Conservation (phyloP, 2,888 invertebrate genomes). For the Ornithoptera alexandrae region DNA sequence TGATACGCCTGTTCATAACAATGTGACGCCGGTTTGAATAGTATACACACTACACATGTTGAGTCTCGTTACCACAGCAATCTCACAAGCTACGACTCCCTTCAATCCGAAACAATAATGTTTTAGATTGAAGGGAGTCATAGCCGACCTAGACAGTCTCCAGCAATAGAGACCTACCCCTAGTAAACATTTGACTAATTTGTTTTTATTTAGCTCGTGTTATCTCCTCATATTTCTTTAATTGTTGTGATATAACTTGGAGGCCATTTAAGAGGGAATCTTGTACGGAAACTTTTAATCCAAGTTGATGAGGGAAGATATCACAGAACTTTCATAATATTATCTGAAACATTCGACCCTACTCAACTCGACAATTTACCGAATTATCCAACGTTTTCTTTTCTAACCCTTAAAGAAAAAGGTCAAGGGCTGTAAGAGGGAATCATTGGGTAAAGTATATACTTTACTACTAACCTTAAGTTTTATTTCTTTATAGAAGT, state of each 20-base stretch:
- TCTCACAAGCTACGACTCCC: too few species aligned
- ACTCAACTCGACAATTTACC: slow-evolving; percentile 8
- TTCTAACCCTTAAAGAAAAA: neutral
- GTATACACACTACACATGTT: too few species aligned
- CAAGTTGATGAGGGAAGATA: neutral
- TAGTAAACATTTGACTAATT: too few species aligned
- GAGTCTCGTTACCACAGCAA: too few species aligned
- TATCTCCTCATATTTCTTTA: neutral
- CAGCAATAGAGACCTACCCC: too few species aligned
- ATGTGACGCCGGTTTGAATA: too few species aligned
- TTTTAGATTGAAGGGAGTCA: too few species aligned
- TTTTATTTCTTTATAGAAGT: too few species aligned
- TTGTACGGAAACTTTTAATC: neutral
- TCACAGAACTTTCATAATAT: slow-evolving; percentile 2
- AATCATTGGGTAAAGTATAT: neutral
- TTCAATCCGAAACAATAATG: too few species aligned
- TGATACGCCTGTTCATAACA: too few species aligned
- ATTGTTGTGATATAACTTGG: neutral
- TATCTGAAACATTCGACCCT: neutral
- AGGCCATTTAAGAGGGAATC: neutral
- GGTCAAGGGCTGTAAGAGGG: neutral
- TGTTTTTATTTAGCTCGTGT: too few species aligned
- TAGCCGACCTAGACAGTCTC: too few species aligned
- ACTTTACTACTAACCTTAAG: neutral
- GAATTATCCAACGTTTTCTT: neutral